These are phyloP conservation scores for Metopia argyrocephala DNA, from an alignment of 2,888 invertebrate genomes.

Conservation along the genomic window DNA sequence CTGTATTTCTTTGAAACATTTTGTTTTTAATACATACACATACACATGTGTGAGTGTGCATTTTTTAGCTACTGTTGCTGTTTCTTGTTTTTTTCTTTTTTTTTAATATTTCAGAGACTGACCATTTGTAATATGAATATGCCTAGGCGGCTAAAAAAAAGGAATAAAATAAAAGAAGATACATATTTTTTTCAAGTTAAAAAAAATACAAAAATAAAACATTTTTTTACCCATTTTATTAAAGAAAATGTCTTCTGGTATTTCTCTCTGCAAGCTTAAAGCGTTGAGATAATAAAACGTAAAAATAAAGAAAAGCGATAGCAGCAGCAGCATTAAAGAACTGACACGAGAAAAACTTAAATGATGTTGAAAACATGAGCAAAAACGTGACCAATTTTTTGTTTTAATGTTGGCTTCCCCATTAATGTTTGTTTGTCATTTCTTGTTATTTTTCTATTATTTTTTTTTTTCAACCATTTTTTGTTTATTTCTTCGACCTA, in stretches of 20 bases:
- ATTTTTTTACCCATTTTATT: not conserved
- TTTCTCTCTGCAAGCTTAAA: constrained; percentile 45
- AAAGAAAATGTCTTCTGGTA: constrained; percentile 41
- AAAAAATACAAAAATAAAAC: too few species aligned
- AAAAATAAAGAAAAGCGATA: constrained; percentile 30
- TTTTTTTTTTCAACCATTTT: not conserved
- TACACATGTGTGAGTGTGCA: not conserved
- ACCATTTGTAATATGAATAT: not conserved
- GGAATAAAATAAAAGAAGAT: not conserved
- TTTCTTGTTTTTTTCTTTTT: not conserved
- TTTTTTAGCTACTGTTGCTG: not conserved
- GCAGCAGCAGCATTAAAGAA: constrained; percentile 7
- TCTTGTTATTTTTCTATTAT: not conserved
- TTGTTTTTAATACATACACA: too few species aligned
- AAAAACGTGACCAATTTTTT: constrained; percentile 54
- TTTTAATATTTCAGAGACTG: not conserved
- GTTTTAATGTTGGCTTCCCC: not conserved
- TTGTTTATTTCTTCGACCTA: constrained; percentile 47
- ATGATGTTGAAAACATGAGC: constrained; percentile 52
- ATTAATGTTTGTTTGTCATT: not conserved
- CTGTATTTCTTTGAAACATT: too few species aligned
- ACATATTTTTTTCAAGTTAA: constrained; percentile 5
- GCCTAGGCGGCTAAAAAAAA: too few species aligned
- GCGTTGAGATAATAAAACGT: constrained; percentile 40
- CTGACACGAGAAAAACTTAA: constrained; percentile 51